Percentiles rank a stretch among this genome's conserved stretches.
phyloP scores from a whole-genome alignment of 2,888 invertebrate species.

The Chloroclystis v-ata region DNA sequence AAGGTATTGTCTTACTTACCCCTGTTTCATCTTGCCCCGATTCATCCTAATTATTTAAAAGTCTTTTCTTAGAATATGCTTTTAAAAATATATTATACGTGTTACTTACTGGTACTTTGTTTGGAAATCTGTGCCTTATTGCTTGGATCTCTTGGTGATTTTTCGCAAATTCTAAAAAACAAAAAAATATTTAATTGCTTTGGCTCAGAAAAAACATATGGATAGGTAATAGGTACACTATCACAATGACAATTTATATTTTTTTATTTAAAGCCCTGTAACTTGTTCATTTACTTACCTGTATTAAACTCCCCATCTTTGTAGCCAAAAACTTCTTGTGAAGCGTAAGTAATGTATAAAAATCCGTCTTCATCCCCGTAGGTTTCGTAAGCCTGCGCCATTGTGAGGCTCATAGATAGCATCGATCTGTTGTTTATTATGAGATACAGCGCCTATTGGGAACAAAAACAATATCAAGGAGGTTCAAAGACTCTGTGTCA shows the following conservation, averaged over 20 bases:
- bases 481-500: too few relatives aligned
- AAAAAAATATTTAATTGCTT: background rate
- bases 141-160: conserved; percentile 81
- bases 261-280: too few relatives aligned
- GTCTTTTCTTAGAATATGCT: too few relatives aligned
- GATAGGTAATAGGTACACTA: too few relatives aligned
- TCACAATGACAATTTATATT: too few relatives aligned
- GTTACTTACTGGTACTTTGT: conserved; percentile 88
- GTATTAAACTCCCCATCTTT: conserved; percentile 55
- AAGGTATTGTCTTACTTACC: too few relatives aligned
- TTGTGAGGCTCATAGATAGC: conserved; percentile 87
- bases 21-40: too few relatives aligned
- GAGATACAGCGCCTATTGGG: conserved; percentile 85
- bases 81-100: too few relatives aligned
- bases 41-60: too few relatives aligned
- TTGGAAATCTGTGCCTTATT: conserved; percentile 85
- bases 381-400: conserved; percentile 88
- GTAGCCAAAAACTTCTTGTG: conserved; percentile 91
- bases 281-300: too few relatives aligned
- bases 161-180: conserved; percentile 47
- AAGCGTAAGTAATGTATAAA: conserved; percentile 92
- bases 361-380: conserved; percentile 90
- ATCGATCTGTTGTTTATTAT: conserved; percentile 90
- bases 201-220: too few relatives aligned
- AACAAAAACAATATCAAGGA: background rate